These are phyloP conservation scores for Neuroterus valhalla DNA, from an alignment of 1,140 invertebrate genomes.

Conservation along the genomic window DNA sequence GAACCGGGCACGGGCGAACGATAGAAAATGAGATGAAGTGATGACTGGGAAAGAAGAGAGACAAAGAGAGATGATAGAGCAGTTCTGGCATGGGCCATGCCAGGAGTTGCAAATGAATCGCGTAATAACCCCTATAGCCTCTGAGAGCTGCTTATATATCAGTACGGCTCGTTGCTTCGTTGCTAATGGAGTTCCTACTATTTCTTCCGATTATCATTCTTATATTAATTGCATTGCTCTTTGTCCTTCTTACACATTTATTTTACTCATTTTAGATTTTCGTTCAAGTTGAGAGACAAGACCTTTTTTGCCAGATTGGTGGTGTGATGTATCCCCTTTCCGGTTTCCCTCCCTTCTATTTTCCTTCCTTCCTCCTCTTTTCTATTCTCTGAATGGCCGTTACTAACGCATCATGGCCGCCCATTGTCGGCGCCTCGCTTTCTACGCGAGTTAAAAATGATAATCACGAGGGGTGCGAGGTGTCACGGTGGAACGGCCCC, in stretches of 20 bases:
- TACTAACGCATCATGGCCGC: constrained; percentile 69
- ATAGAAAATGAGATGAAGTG: constrained; percentile 38
- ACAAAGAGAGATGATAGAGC: constrained; percentile 38
- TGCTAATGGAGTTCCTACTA: constrained; percentile 56
- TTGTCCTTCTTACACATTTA: constrained; percentile 33
- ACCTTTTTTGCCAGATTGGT: not conserved
- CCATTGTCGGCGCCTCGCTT: constrained; percentile 65
- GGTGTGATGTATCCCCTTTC: too few species aligned
- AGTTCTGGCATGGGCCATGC: constrained; percentile 40
- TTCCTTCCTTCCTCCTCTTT: constrained; percentile 53
- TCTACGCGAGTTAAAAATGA: constrained; percentile 67
- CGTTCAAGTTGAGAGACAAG: constrained; percentile 30
- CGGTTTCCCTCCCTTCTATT: not conserved
- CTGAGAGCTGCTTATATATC: constrained; percentile 58
- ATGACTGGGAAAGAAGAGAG: constrained; percentile 39
- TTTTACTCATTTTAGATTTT: constrained; percentile 16
- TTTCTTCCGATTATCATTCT: constrained; percentile 38
- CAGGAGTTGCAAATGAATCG: constrained; percentile 66
- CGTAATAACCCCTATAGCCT: constrained; percentile 58
- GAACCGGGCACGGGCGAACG: constrained; percentile 37
- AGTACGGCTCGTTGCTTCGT: constrained; percentile 50
- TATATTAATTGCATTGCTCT: too few species aligned
- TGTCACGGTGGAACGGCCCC: constrained; percentile 68
- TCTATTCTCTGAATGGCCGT: constrained; percentile 64
- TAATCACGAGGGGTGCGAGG: constrained; percentile 70